A percentile compares a stretch with the other conserved stretches of the same genome.
These are phyloP conservation scores for Meles meles DNA, from an alignment of 2,113 vertebrate genomes.

Conservation along the genomic window DNA sequence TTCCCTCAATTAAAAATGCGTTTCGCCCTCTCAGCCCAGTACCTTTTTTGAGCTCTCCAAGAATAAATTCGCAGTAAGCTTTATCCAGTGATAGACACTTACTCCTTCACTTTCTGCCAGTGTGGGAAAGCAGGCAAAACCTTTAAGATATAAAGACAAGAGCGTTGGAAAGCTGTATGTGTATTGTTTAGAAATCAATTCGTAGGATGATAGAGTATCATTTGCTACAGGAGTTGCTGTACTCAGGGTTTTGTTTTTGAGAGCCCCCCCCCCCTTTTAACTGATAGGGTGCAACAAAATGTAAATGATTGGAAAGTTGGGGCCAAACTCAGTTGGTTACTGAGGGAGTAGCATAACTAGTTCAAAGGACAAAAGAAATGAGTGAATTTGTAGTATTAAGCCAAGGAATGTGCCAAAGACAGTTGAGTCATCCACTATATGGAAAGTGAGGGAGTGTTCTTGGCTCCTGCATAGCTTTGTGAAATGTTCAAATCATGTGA, in stretches of 20 bases:
- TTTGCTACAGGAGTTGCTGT: not conserved
- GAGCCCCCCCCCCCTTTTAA: not conserved
- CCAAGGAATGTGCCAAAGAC: slow-evolving; percentile 4
- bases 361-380: not conserved
- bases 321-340: not conserved
- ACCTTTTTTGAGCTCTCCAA: not conserved
- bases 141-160: not conserved
- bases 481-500: not conserved
- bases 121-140: slow-evolving; percentile 14
- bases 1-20: slow-evolving; percentile 30
- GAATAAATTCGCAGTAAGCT: not conserved
- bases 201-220: slow-evolving; percentile 40
- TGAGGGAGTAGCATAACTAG: not conserved
- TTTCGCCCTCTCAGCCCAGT: not conserved
- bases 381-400: not conserved
- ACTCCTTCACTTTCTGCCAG: not conserved
- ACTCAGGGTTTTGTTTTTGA: not conserved
- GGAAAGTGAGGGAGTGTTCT: slow-evolving; percentile 48
- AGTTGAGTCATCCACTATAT: slow-evolving; percentile 67
- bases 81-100: not conserved
- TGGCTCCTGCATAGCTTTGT: not conserved
- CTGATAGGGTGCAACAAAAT: not conserved
- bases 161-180: not conserved
- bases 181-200: slow-evolving; percentile 33
- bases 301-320: not conserved